Conservation (phyloP, 64 coral and sea anemone species). For the Anthopleura sola region DNA sequence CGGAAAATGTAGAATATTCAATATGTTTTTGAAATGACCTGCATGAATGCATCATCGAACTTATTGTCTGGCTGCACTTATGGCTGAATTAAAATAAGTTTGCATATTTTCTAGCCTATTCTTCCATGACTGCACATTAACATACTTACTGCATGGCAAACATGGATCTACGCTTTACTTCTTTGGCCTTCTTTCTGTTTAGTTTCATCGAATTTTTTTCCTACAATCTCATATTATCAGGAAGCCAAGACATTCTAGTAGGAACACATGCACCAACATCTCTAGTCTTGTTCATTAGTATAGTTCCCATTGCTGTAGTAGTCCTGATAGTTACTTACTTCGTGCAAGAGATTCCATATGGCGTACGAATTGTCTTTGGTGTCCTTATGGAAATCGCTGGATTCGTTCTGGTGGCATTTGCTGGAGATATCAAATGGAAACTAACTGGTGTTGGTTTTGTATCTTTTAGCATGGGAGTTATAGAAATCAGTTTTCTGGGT, state of each 20-base stretch:
- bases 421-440: slow-evolving; percentile 7
- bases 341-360: background rate
- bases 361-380: background rate
- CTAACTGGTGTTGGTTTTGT: slow-evolving; percentile 14
- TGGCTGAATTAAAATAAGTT: too few relatives aligned
- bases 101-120: too few relatives aligned
- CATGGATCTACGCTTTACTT: background rate
- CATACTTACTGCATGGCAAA: background rate
- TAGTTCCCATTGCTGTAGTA: background rate
- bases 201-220: slow-evolving; percentile 26
- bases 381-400: slow-evolving; percentile 5
- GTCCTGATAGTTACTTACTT: background rate
- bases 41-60: too few relatives aligned
- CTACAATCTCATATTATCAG: slow-evolving; percentile 43
- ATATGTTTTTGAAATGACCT: too few relatives aligned
- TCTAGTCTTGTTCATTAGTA: slow-evolving; percentile 5
- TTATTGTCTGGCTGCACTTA: too few relatives aligned
- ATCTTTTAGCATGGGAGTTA: background rate
- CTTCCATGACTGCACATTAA: too few relatives aligned
- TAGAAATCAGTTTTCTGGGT: slow-evolving; percentile 32
- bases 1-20: too few relatives aligned
- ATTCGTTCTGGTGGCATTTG: slow-evolving; percentile 19
- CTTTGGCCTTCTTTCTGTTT: slow-evolving; percentile 55
- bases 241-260: slow-evolving; percentile 72
- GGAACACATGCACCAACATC: slow-evolving; percentile 30